Percentiles rank a stretch among this genome's conserved stretches.
Conservation (phyloP, 2,888 invertebrate genomes). For the Philonicus albiceps region DNA sequence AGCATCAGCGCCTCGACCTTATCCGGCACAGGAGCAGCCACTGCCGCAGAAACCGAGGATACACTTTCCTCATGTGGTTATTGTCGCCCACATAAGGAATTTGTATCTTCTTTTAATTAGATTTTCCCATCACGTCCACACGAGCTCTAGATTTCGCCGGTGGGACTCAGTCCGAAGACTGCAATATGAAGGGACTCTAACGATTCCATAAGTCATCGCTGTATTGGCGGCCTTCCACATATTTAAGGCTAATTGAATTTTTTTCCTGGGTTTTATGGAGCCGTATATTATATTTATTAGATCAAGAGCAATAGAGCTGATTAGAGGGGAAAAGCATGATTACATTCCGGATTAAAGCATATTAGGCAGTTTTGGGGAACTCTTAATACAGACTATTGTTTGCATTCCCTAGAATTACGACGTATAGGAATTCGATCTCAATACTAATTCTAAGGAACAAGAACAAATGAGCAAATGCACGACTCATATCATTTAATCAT, state of each 20-base stretch:
- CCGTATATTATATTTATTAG: slow-evolving; percentile 29
- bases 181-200: background rate
- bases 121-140: slow-evolving; percentile 49
- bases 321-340: background rate
- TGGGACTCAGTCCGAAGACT: background rate
- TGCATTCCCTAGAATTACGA: background rate
- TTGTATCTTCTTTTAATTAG: slow-evolving; percentile 50
- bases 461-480: background rate
- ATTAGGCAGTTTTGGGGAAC: background rate
- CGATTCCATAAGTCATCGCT: slow-evolving; percentile 17
- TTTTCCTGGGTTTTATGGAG: slow-evolving; percentile 35
- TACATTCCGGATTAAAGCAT: slow-evolving; percentile 18
- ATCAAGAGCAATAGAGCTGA: background rate
- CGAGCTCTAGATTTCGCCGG: slow-evolving; percentile 26
- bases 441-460: background rate
- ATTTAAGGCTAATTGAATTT: slow-evolving; percentile 35
- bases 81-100: slow-evolving; percentile 17
- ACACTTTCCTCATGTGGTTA: slow-evolving; percentile 15
- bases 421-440: background rate
- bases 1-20: background rate
- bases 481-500: too few relatives aligned
- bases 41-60: background rate
- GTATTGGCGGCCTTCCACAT: slow-evolving; percentile 14
- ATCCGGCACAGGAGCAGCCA: background rate
- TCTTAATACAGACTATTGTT: background rate